Conservation (phyloP, 2,113 vertebrate species). For the Mormyrus iriodes region DNA sequence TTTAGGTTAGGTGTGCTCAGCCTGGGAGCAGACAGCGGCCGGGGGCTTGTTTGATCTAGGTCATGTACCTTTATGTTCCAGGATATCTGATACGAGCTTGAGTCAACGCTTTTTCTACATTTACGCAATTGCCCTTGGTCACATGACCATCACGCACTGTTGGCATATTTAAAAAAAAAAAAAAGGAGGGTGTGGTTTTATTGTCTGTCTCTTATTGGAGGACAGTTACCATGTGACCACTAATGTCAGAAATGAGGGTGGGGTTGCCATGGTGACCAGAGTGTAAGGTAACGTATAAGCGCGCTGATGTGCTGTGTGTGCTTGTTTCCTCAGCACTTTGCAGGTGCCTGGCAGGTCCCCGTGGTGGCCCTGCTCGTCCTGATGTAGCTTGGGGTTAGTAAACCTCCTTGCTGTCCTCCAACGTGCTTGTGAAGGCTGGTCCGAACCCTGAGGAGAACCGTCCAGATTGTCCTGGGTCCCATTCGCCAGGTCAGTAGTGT, state of each 20-base stretch:
- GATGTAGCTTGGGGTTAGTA: neutral
- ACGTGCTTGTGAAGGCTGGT: neutral
- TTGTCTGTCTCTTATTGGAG: neutral
- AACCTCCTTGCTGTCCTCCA: neutral
- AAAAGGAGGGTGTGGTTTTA: neutral
- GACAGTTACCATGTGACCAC: neutral
- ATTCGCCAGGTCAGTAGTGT: neutral
- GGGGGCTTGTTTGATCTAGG: neutral
- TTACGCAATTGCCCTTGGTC: neutral
- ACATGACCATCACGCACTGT: neutral
- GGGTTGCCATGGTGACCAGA: slow-evolving; percentile 22
- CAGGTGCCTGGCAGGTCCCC: neutral
- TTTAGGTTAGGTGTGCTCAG: neutral
- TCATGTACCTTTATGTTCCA: neutral
- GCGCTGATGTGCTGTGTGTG: neutral
- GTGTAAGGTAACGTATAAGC: neutral
- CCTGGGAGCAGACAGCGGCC: neutral
- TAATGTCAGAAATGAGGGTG: neutral
- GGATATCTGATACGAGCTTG: neutral
- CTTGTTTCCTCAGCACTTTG: neutral
- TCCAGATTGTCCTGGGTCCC: neutral
- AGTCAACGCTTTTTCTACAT: neutral
- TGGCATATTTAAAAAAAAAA: neutral
- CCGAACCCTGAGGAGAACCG: neutral
- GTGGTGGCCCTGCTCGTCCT: neutral